Percentiles rank a stretch among this genome's conserved stretches.
Evolutionary conservation across 2,113 vertebrate genomes (phyloP).

Genomic region (Nerophis ophidion): DNA sequence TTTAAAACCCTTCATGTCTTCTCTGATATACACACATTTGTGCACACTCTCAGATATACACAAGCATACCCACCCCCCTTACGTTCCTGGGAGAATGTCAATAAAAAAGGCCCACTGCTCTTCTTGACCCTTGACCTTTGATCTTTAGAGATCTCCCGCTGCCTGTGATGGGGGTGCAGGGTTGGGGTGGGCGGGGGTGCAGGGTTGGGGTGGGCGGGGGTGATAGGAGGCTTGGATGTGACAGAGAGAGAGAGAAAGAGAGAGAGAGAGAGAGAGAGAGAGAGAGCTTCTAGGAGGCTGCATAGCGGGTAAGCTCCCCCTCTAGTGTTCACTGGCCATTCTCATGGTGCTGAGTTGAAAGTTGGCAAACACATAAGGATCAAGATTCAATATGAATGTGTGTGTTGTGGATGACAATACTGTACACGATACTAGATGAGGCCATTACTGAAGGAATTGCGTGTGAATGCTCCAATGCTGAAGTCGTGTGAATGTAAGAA

Average conservation of each 20-base stretch:
- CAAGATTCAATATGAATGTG: neutral
- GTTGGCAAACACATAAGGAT: slow-evolving; percentile 1
- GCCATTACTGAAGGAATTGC: too few species aligned
- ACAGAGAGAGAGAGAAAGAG: too few species aligned
- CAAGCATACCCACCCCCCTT: slow-evolving; percentile 35
- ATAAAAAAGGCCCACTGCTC: slow-evolving; percentile 76
- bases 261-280: too few species aligned
- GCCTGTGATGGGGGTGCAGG: slow-evolving; percentile 72
- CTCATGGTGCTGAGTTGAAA: slow-evolving; percentile 50
- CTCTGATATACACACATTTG: slow-evolving; percentile 10
- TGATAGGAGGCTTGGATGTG: slow-evolving; percentile 52
- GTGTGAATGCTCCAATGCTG: too few species aligned
- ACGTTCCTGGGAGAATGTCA: slow-evolving; percentile 58
- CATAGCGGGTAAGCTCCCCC: slow-evolving; percentile 91
- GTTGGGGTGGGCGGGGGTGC: slow-evolving; percentile 35
- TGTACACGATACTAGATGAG: too few species aligned
- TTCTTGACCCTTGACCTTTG: slow-evolving; percentile 82
- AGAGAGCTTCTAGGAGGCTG: slow-evolving; percentile 61
- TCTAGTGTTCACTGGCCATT: slow-evolving; percentile 90
- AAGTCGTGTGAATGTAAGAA: too few species aligned
- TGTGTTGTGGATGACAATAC: neutral
- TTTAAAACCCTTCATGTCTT: slow-evolving; percentile 5
- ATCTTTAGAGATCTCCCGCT: slow-evolving; percentile 72
- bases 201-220: slow-evolving; percentile 50
- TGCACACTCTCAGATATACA: slow-evolving; percentile 11